These are phyloP conservation scores for Eilema depressum DNA, from an alignment of 2,888 invertebrate genomes.

Conservation along the genomic window DNA sequence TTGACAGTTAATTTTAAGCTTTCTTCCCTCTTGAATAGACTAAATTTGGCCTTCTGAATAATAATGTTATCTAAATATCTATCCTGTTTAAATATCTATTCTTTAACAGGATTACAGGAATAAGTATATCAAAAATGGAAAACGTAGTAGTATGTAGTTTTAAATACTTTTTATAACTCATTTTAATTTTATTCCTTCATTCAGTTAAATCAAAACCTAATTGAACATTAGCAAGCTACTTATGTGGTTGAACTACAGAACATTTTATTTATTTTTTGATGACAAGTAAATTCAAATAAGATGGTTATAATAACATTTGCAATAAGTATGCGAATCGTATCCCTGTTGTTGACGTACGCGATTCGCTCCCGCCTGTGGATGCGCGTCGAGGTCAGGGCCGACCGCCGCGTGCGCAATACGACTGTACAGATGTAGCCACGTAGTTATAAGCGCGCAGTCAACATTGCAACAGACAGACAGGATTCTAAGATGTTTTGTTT, in stretches of 20 bases:
- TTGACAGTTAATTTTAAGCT: slow-evolving; percentile 56
- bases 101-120: background rate
- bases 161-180: background rate
- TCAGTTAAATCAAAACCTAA: background rate
- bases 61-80: background rate
- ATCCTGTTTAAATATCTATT: background rate
- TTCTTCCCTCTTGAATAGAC: slow-evolving; percentile 40
- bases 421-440: background rate
- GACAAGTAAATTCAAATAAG: background rate
- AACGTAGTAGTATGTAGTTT: background rate
- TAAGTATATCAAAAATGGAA: background rate
- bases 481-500: background rate
- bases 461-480: background rate
- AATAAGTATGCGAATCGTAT: slow-evolving; percentile 31
- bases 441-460: background rate
- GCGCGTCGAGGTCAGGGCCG: slow-evolving; percentile 67
- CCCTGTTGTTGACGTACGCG: slow-evolving; percentile 38
- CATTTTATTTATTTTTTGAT: background rate
- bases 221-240: background rate
- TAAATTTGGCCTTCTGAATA: slow-evolving; percentile 30
- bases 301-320: background rate
- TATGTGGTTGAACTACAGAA: background rate
- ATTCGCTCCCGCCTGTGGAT: slow-evolving; percentile 43
- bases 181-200: background rate
- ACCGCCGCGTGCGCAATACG: slow-evolving; percentile 27